Conservation (phyloP, 2,113 vertebrate species). For the Tringa solitaria region DNA sequence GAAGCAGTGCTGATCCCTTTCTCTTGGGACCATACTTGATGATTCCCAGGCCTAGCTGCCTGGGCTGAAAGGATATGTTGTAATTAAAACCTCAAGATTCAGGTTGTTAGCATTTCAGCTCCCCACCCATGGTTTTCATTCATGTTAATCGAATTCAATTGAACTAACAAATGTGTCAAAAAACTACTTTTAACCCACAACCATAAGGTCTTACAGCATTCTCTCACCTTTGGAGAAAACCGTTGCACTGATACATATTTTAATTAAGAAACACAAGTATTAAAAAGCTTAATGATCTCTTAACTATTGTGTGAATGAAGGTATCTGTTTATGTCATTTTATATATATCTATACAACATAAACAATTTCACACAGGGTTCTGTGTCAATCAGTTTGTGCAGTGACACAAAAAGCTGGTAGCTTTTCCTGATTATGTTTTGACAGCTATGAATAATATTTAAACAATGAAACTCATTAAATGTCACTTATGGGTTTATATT, state of each 20-base stretch:
- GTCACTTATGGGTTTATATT: background rate
- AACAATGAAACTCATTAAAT: conserved; percentile 13
- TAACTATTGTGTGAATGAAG: background rate
- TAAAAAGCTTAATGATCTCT: background rate
- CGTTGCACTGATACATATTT: background rate
- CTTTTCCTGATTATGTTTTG: background rate
- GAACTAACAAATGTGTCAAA: background rate
- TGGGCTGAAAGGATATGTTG: background rate
- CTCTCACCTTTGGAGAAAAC: background rate
- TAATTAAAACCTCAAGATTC: background rate
- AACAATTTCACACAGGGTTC: background rate
- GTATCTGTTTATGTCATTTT: background rate
- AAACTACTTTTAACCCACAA: background rate
- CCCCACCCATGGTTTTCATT: background rate
- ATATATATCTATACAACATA: background rate
- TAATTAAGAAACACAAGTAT: background rate
- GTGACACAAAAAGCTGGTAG: background rate
- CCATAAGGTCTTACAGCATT: background rate
- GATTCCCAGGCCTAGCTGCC: background rate
- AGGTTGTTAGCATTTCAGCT: background rate
- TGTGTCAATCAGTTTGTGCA: background rate
- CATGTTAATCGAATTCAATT: background rate
- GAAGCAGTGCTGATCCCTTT: background rate
- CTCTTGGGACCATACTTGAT: background rate
- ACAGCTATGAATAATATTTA: conserved; percentile 7